Base-by-base conservation (phyloP, 2,113 vertebrate genomes). In the Burhinus oedicnemus region DNA sequence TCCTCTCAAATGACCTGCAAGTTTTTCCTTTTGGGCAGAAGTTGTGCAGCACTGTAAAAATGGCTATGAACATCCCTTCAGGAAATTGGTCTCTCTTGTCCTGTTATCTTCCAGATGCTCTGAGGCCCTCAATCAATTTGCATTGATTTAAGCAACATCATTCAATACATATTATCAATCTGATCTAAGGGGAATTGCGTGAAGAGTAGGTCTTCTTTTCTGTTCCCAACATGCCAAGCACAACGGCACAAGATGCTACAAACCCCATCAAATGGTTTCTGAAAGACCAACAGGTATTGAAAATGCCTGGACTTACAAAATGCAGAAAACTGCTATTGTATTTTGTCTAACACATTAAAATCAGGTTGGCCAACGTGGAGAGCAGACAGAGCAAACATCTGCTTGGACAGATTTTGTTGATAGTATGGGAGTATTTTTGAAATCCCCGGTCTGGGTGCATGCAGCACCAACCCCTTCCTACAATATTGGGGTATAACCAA, bases 121-220 rank as follows among this genome's bases (percentile, higher is more conserved):
- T 70, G 66, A 89, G 85, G 81, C 62, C 42, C 42, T 94, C 93
- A 95, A 95, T 95, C 94, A 96, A 97, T 97, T 95, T 94, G 84
- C 66, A 95, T 95, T 88, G 96, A 97, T 95, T 91, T 78, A 66
- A 79, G 78, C 70, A 95, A 94, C 91, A 91, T 80, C 81, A 89
- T 93, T 95, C 95, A 94, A 94, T 96, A 93, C 45, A n/a, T 90
- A 95, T 94, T 95, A 97, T 94, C 96, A 94, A 70, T 62, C 38
- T 88, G 91, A 95, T 91, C 93, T 93, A 71, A 93, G 58, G 55
- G 91, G 91, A 95, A 89, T 85, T 94, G 83, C 83, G 71, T 76
- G 71, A 94, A 77, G 66, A 93, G 61, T 20, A 76, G 49, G 44
- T 89, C 87, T 91, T 93, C 52, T 80, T 77, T 90, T 79, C 82